phyloP scores from a whole-genome alignment of 2,888 invertebrate species.

The Horisme vitalbata region DNA sequence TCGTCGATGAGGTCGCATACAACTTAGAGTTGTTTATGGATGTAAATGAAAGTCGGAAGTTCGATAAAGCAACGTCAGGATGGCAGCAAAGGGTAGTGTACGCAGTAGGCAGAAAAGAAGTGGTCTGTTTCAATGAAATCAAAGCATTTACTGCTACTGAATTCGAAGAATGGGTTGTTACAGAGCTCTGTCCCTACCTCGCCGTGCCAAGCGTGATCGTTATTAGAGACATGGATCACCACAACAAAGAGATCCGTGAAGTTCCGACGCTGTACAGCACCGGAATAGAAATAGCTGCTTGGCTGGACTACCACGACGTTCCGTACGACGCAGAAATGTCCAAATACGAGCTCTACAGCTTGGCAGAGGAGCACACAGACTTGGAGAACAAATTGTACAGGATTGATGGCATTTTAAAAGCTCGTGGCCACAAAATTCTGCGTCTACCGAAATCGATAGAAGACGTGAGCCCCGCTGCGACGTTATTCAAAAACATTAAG shows the following conservation, averaged over 20 bases:
- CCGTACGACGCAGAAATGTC: conserved; percentile 34
- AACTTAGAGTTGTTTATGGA: conserved; percentile 17
- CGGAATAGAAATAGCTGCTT: conserved; percentile 36
- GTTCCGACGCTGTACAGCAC: conserved; percentile 31
- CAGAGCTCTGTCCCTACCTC: conserved; percentile 28
- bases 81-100: conserved; percentile 32
- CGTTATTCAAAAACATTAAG: conserved; percentile 6
- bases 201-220: conserved; percentile 37
- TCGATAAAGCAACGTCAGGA: conserved; percentile 1
- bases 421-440: conserved; percentile 35
- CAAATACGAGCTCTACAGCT: conserved; percentile 38
- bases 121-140: conserved; percentile 22
- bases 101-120: conserved; percentile 29
- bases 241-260: conserved; percentile 21
- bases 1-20: conserved; percentile 38
- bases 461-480: conserved; percentile 27
- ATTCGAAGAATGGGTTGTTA: conserved; percentile 37
- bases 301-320: conserved; percentile 41
- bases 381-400: conserved; percentile 19
- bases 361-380: conserved; percentile 44
- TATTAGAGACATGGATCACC: conserved; percentile 29
- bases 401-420: conserved; percentile 33
- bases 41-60: background rate
- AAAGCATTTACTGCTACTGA: conserved; percentile 17
- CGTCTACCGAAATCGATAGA: conserved; percentile 39